Percentiles rank a stretch among this genome's conserved stretches.
phyloP scores from a whole-genome alignment of 2,113 vertebrate genomes.

The Solenodon paradoxus region DNA sequence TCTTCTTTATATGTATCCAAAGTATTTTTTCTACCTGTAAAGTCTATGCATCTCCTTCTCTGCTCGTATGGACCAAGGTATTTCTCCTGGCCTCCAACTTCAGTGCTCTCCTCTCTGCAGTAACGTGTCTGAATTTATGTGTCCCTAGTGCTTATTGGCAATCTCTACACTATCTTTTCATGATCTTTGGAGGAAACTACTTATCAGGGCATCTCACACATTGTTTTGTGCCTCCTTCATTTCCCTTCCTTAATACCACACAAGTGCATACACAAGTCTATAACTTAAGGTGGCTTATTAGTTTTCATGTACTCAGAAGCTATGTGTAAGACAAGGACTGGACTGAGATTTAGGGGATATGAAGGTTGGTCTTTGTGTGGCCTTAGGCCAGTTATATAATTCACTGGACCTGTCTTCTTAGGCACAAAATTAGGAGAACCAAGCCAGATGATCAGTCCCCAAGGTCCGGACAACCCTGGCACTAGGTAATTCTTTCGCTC shows the following conservation, averaged over 20 bases:
- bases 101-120: background rate
- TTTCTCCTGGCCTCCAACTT: background rate
- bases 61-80: background rate
- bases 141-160: background rate
- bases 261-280: background rate
- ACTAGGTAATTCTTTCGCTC: background rate
- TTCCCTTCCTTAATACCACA: background rate
- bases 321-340: background rate
- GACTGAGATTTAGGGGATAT: background rate
- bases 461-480: background rate
- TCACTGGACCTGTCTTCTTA: background rate
- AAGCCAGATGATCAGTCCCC: background rate
- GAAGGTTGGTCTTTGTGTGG: background rate
- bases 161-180: background rate
- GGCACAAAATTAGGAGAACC: background rate
- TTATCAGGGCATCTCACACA: background rate
- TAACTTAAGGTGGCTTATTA: background rate
- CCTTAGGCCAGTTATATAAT: background rate
- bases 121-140: background rate
- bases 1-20: background rate
- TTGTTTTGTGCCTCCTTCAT: background rate
- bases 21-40: background rate
- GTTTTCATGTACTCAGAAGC: background rate
- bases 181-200: slow-evolving; percentile 8
- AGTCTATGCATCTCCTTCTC: background rate